Percentiles rank a stretch among this genome's conserved stretches.
Conservation (phyloP, 2,797 vertebrate species). For the Rachycentron canadum region DNA sequence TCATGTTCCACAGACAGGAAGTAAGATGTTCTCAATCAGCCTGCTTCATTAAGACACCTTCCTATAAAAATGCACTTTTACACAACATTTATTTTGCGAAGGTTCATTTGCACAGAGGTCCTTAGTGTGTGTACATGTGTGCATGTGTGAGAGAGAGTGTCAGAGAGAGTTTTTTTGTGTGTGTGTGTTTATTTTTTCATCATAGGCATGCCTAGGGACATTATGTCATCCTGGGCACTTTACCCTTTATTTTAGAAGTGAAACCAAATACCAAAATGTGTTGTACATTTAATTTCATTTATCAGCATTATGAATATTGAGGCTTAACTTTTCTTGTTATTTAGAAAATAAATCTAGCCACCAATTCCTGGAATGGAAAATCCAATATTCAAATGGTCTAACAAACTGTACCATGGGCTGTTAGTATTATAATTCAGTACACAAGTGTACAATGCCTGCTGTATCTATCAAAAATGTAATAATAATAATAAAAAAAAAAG, state of each 20-base stretch:
- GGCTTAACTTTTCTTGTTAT: conserved; percentile 18
- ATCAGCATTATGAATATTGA: conserved; percentile 28
- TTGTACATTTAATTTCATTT: conserved; percentile 29
- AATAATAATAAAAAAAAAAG: conserved; percentile 19
- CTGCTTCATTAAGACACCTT: conserved; percentile 74
- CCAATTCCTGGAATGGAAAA: conserved; percentile 13
- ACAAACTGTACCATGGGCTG: conserved; percentile 6
- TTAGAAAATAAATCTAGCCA: conserved; percentile 30
- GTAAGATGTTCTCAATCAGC: conserved; percentile 72
- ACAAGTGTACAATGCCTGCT: conserved; percentile 15
- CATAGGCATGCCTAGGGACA: conserved; percentile 32
- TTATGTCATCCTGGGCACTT: conserved; percentile 14
- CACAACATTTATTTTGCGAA: conserved; percentile 54
- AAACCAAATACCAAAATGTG: conserved; percentile 25
- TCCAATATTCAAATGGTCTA: conserved; percentile 14
- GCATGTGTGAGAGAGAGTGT: not conserved
- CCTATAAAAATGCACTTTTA: conserved; percentile 52
- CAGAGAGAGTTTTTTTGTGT: not conserved
- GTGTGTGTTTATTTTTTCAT: conserved; percentile 28
- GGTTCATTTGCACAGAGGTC: conserved; percentile 44
- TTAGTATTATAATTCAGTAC: conserved; percentile 13
- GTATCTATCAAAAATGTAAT: conserved; percentile 20
- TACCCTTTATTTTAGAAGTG: conserved; percentile 31
- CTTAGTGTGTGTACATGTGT: conserved; percentile 11
- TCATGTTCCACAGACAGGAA: conserved; percentile 63